Conservation (phyloP, 53 echinoderm and acorn worm genomes). For the Temnopleurus reevesii region DNA sequence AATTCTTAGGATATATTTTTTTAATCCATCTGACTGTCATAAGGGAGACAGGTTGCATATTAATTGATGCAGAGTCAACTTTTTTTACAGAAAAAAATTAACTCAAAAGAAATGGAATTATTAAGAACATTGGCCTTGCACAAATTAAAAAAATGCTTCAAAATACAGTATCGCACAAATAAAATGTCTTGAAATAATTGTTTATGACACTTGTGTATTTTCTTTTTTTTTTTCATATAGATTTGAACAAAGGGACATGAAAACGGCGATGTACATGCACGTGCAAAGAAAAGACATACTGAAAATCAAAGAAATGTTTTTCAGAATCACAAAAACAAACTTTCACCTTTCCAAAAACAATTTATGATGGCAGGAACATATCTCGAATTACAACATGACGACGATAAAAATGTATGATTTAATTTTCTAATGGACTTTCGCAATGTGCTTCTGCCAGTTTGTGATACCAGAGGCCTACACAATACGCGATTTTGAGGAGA, state of each 20-base stretch:
- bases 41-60: too few relatives aligned
- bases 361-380: background rate
- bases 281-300: background rate
- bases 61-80: too few relatives aligned
- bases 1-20: too few relatives aligned
- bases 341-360: background rate
- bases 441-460: slow-evolving; percentile 6
- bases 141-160: too few relatives aligned
- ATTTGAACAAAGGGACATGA: background rate
- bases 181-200: too few relatives aligned
- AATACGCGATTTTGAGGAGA: background rate
- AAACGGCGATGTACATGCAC: background rate
- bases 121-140: too few relatives aligned
- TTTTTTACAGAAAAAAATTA: too few relatives aligned
- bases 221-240: too few relatives aligned
- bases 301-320: background rate
- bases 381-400: slow-evolving; percentile 3
- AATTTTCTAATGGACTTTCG: slow-evolving; percentile 25
- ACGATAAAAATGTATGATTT: background rate
- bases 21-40: too few relatives aligned
- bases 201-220: too few relatives aligned
- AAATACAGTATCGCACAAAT: too few relatives aligned
- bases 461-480: background rate
- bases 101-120: too few relatives aligned
- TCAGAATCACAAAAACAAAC: background rate